A percentile compares a stretch with the other conserved stretches of the same genome.
Conservation (phyloP, 2,888 invertebrate genomes). For the Orchesellides sinensis region DNA sequence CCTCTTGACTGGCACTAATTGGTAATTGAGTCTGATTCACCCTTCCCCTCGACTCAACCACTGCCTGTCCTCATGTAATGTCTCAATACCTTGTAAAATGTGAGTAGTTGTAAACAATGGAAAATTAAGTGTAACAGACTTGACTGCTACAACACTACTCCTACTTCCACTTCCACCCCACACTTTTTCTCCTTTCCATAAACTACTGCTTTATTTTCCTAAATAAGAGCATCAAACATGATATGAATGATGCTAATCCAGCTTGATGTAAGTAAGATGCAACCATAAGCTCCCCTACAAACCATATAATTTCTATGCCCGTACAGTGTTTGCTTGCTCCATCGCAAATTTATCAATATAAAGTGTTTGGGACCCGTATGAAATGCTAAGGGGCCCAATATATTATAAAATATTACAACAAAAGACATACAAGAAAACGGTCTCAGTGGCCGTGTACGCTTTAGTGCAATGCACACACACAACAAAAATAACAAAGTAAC, state of each 20-base stretch:
- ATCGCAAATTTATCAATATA: conserved; percentile 19
- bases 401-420: too few relatives aligned
- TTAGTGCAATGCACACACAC: too few relatives aligned
- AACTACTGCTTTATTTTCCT: conserved; percentile 38
- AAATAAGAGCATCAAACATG: conserved; percentile 46
- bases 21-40: conserved; percentile 72
- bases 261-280: conserved; percentile 38
- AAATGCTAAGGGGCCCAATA: too few relatives aligned
- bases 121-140: conserved; percentile 32
- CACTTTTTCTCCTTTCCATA: conserved; percentile 14
- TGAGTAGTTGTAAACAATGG: not conserved
- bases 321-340: not conserved
- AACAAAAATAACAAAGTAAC: conserved; percentile 15
- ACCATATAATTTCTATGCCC: not conserved
- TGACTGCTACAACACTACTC: not conserved
- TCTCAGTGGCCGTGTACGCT: too few relatives aligned
- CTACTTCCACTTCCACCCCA: not conserved
- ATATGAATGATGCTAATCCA: conserved; percentile 48
- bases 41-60: conserved; percentile 60
- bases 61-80: conserved; percentile 45
- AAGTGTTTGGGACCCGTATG: not conserved
- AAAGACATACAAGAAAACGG: too few relatives aligned
- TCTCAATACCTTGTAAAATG: conserved; percentile 21
- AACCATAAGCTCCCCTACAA: conserved; percentile 18
- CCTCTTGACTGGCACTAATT: conserved; percentile 70